Percentiles rank a stretch among this genome's conserved stretches.
Conservation (phyloP, 2,888 invertebrate species). For the Dryomyza anilis region DNA sequence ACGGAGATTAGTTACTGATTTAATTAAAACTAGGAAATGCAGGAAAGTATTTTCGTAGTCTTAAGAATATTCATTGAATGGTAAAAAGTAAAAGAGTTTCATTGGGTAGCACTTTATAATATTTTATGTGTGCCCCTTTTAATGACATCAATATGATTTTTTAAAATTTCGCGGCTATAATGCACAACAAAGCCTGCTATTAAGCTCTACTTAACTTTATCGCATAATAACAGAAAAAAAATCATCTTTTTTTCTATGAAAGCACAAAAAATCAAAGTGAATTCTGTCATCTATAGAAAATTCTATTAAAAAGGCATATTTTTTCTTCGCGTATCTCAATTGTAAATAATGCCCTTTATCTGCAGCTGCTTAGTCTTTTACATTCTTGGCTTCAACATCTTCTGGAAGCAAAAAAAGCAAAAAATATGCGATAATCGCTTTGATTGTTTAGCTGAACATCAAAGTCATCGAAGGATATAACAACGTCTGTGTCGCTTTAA, state of each 20-base stretch:
- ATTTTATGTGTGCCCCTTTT: too few relatives aligned
- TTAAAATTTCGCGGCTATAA: constrained; percentile 2
- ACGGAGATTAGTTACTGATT: constrained; percentile 2
- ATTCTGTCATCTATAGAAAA: constrained; percentile 5
- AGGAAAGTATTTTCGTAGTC: too few relatives aligned
- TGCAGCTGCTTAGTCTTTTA: neutral
- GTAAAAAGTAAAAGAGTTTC: too few relatives aligned
- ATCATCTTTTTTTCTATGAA: too few relatives aligned
- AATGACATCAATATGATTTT: neutral
- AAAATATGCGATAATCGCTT: constrained; percentile 24
- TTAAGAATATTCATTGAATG: too few relatives aligned
- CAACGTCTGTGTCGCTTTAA: constrained; percentile 7
- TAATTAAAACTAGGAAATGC: constrained; percentile 1
- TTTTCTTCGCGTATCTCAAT: neutral
- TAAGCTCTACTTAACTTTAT: too few relatives aligned
- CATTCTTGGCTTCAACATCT: too few relatives aligned
- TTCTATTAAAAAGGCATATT: constrained; percentile 9
- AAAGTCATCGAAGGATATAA: constrained; percentile 23
- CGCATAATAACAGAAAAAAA: too few relatives aligned
- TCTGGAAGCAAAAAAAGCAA: too few relatives aligned
- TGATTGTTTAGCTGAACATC: constrained; percentile 25
- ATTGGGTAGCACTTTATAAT: too few relatives aligned
- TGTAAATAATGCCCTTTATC: neutral
- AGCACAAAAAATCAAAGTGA: constrained; percentile 9
- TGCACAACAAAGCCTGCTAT: neutral